Evolutionary conservation across 2,113 vertebrate species (phyloP).

Genomic region (Bothrops jararaca): DNA sequence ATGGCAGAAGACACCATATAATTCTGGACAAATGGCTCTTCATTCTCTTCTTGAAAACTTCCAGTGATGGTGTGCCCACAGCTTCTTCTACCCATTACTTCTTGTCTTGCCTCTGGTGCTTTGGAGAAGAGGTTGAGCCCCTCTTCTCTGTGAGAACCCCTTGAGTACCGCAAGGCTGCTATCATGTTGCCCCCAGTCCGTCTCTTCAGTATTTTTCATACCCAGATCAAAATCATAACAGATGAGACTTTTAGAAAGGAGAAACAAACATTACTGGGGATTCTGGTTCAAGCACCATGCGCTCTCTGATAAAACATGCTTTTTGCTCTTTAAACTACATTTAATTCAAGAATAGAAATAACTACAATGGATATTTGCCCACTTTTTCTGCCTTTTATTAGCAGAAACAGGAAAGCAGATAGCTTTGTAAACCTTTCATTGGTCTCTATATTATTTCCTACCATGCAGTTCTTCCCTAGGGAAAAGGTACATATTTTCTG

Average conservation of each 20-base stretch:
- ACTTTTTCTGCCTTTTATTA: not conserved
- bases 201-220: not conserved
- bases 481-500: not conserved
- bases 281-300: not conserved
- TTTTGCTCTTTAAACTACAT: not conserved
- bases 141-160: not conserved
- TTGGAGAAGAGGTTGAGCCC: not conserved
- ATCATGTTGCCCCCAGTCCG: too few relatives aligned
- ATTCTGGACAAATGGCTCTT: too few relatives aligned
- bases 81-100: too few relatives aligned
- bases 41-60: too few relatives aligned
- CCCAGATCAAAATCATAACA: not conserved
- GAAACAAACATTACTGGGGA: not conserved
- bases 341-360: not conserved
- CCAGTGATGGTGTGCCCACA: too few relatives aligned
- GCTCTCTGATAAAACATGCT: not conserved
- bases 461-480: not conserved
- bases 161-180: not conserved
- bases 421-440: not conserved
- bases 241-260: not conserved
- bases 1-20: too few relatives aligned
- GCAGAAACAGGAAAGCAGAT: not conserved
- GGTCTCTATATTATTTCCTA: not conserved
- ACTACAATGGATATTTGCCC: not conserved
- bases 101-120: too few relatives aligned